Evolutionary conservation across 2,797 vertebrate genomes (phyloP), one percentile per base, ranked within the genome.

Genomic region (Poecilia velifera): DNA sequence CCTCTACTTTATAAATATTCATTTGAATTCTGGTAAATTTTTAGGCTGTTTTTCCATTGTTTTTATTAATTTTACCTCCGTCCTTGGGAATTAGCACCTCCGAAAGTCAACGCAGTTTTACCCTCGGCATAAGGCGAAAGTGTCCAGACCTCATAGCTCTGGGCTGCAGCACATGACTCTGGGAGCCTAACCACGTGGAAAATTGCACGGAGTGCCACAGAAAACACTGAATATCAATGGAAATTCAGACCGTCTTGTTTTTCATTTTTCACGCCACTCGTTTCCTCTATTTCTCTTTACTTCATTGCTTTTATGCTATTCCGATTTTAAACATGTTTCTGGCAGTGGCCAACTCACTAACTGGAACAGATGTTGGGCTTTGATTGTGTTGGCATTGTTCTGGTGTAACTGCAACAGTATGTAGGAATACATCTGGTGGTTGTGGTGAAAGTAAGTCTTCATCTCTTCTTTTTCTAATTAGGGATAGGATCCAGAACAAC

Each of bases 301-400:
- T 91, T 81, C 73, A 77, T 89, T 90, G 81, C 86, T 88, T 93
- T 92, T 81, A 82, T 87, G 90, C 88, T 88, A 85, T 93, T 90
- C 90, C 8, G 78, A 81, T 93, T 91, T 85, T 90, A 87, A 94
- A 93, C 91, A 93, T 91, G 92, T 91, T 93, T 93, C 90, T 95
- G 95, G 93, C 94, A 85, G 80, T 6, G 4, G 36, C 59, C 3
- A 31, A 72, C 81, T 86, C 82, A 87, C 85, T 93, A 90, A 91
- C 93, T 93, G 94, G 92, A 94, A 91, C 90, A 90, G 90, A 93
- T 95, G 92, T 96, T 96, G 90, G 92, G 89, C 82, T 95, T 95
- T 94, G 94, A 94, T 85, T 92, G 80, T 25, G 43, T 73, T 81
- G 88, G 85, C 89, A 93, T 92, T 94, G 92, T 93, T 92, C 91